These are phyloP conservation scores for Hecatera dysodea DNA, from an alignment of 2,888 invertebrate species.

Conservation along the genomic window DNA sequence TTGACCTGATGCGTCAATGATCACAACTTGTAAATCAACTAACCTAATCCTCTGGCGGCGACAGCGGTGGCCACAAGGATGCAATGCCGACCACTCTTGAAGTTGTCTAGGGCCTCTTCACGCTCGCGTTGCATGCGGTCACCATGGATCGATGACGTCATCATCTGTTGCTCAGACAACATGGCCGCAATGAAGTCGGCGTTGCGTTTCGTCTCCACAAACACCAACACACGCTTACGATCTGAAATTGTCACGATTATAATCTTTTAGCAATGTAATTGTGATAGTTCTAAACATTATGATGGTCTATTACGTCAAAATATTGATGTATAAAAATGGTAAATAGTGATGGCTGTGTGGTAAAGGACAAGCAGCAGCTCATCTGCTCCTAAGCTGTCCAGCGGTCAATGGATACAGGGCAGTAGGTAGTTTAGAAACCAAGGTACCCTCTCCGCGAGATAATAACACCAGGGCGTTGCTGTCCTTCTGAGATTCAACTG, in stretches of 20 bases:
- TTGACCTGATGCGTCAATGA: not conserved
- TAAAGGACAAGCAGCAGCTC: too few species aligned
- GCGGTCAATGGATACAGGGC: too few species aligned
- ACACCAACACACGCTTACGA: conserved; percentile 93
- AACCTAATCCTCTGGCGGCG: conserved; percentile 97
- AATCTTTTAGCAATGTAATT: not conserved
- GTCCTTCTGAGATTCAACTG: too few species aligned
- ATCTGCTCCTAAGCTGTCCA: too few species aligned
- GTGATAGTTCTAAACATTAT: not conserved
- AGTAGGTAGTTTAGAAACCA: too few species aligned
- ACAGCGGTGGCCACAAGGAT: conserved; percentile 98
- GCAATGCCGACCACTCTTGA: conserved; percentile 94
- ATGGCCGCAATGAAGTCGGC: conserved; percentile 97
- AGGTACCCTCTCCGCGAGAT: too few species aligned
- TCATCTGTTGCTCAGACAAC: conserved; percentile 94
- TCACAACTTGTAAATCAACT: conserved; percentile 39
- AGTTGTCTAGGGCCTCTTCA: conserved; percentile 98
- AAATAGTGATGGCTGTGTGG: too few species aligned
- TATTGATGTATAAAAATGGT: too few species aligned
- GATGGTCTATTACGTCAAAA: not conserved
- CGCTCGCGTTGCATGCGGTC: conserved; percentile 98
- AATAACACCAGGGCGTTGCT: too few species aligned
- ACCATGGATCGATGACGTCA: conserved; percentile 99
- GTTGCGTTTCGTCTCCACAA: conserved; percentile 97
- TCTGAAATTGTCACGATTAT: conserved; percentile 68